Conservation (phyloP, 2,797 vertebrate genomes). For the Anabas testudineus region DNA sequence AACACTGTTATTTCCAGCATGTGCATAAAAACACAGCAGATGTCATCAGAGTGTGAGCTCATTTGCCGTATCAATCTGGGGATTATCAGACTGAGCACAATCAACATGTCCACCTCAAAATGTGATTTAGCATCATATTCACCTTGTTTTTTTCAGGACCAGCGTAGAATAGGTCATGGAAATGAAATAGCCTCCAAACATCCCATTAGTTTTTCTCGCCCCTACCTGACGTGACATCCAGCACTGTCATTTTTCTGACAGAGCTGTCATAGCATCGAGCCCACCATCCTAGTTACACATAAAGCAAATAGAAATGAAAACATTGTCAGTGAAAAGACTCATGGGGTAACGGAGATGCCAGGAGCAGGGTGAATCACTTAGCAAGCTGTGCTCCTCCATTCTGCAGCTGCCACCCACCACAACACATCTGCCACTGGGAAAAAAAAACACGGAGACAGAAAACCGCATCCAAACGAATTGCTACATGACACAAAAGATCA, state of each 20-base stretch:
- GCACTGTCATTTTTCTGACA: slow-evolving; percentile 65
- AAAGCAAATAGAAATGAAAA: slow-evolving; percentile 79
- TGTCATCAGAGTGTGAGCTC: slow-evolving; percentile 55
- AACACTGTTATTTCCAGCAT: slow-evolving; percentile 50
- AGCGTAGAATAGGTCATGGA: slow-evolving; percentile 38
- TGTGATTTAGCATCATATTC: slow-evolving; percentile 34
- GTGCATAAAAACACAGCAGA: slow-evolving; percentile 44
- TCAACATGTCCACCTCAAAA: slow-evolving; percentile 25
- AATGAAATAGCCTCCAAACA: slow-evolving; percentile 60
- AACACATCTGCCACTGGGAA: slow-evolving; percentile 76
- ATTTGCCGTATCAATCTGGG: slow-evolving; percentile 50
- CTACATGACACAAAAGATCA: slow-evolving; percentile 70
- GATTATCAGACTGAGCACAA: slow-evolving; percentile 41
- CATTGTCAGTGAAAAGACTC: slow-evolving; percentile 77
- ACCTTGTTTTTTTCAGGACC: slow-evolving; percentile 23
- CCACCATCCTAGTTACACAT: slow-evolving; percentile 66
- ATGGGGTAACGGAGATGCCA: slow-evolving; percentile 73
- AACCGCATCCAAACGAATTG: slow-evolving; percentile 59
- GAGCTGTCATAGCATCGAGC: slow-evolving; percentile 66
- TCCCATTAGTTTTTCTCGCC: slow-evolving; percentile 50
- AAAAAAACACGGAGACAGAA: slow-evolving; percentile 40
- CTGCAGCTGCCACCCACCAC: slow-evolving; percentile 79
- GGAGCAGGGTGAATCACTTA: slow-evolving; percentile 80
- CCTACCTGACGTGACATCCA: slow-evolving; percentile 26
- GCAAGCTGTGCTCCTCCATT: slow-evolving; percentile 76